These are phyloP conservation scores for Sycobia sp. DNA, from an alignment of 1,140 invertebrate genomes.

Conservation along the genomic window DNA sequence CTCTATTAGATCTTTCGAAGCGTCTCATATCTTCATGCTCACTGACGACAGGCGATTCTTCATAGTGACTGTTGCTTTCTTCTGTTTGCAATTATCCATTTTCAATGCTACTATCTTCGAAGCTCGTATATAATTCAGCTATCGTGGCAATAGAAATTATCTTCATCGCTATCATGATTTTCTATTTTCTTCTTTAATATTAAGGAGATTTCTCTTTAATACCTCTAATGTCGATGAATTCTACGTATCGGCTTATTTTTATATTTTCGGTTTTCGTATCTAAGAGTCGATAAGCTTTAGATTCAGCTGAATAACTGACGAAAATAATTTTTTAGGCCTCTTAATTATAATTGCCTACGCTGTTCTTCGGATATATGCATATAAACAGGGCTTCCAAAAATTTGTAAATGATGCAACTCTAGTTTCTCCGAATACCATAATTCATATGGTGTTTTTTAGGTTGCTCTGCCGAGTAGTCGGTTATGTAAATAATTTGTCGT, in stretches of 20 bases:
- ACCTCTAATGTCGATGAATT: slow-evolving; percentile 33
- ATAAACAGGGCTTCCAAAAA: too few relatives aligned
- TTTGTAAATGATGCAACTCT: too few relatives aligned
- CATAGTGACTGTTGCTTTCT: not conserved
- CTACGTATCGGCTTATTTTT: slow-evolving; percentile 42
- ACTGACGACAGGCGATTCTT: not conserved
- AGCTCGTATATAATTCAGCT: not conserved
- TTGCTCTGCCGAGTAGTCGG: too few relatives aligned
- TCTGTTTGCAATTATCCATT: not conserved
- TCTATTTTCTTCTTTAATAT: not conserved
- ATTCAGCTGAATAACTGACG: slow-evolving; percentile 36
- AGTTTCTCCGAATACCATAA: too few relatives aligned
- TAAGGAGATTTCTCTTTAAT: not conserved
- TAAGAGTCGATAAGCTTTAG: slow-evolving; percentile 42
- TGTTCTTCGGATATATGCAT: too few relatives aligned
- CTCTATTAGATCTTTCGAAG: slow-evolving; percentile 7
- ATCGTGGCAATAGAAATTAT: not conserved
- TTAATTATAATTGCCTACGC: too few relatives aligned
- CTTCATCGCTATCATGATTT: not conserved
- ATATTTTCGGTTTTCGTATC: slow-evolving; percentile 40
- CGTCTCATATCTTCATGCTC: not conserved
- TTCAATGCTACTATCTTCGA: not conserved
- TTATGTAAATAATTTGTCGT: too few relatives aligned
- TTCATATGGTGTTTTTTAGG: too few relatives aligned
- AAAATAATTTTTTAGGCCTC: too few relatives aligned